These are phyloP conservation scores for Lepidothrix coronata DNA, from an alignment of 2,113 vertebrate species.

Conservation along the genomic window DNA sequence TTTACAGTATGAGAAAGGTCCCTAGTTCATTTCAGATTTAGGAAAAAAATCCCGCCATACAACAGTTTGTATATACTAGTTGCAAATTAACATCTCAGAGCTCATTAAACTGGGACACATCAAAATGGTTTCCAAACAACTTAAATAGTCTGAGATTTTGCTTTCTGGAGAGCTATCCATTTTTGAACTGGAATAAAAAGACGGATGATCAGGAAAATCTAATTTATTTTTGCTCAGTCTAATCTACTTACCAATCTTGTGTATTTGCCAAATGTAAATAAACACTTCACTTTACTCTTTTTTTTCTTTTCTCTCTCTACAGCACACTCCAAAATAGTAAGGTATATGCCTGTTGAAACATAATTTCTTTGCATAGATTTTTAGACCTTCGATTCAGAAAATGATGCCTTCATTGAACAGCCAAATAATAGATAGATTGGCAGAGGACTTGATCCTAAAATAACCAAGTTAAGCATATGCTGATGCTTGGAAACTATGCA, in stretches of 20 bases:
- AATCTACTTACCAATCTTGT: neutral
- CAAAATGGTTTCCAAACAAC: neutral
- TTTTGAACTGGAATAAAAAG: neutral
- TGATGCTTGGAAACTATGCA: neutral
- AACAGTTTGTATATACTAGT: neutral
- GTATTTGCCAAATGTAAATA: neutral
- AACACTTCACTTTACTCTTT: neutral
- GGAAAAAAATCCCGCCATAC: neutral
- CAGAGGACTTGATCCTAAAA: neutral
- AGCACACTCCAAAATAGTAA: neutral
- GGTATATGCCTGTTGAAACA: neutral
- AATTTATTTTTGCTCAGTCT: neutral
- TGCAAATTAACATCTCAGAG: neutral
- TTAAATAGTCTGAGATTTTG: neutral
- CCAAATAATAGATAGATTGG: neutral
- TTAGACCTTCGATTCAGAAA: neutral
- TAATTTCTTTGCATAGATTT: neutral
- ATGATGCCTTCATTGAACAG: neutral
- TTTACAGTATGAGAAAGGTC: neutral
- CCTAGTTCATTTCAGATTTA: neutral
- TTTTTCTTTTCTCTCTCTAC: neutral
- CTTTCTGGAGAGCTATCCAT: neutral
- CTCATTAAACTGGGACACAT: neutral
- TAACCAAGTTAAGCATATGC: neutral
- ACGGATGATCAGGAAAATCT: neutral